These are phyloP conservation scores for Lepidurus arcticus DNA, from an alignment of 1,140 invertebrate genomes.

Conservation along the genomic window DNA sequence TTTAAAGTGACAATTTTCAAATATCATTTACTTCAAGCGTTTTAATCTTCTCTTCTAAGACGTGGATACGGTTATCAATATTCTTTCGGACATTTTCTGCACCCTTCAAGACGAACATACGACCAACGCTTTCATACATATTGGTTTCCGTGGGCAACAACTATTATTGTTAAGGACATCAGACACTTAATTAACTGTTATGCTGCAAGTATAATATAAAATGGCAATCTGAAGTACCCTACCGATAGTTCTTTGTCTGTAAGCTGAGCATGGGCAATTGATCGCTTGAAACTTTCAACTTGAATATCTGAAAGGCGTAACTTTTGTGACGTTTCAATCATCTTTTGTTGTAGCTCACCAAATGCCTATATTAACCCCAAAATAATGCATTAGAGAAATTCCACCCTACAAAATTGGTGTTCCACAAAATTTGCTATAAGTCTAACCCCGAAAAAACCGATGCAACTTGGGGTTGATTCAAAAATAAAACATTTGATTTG, in stretches of 20 bases:
- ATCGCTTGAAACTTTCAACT: conserved; percentile 62
- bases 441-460: no score
- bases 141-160: conserved; percentile 46
- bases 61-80: conserved; percentile 55
- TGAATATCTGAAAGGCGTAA: conserved; percentile 70
- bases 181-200: background rate
- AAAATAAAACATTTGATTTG: no score
- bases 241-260: conserved; percentile 59
- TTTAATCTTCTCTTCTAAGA: conserved; percentile 63
- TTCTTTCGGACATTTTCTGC: conserved; percentile 58
- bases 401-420: no score
- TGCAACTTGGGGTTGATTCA: no score
- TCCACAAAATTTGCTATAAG: no score
- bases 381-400: no score
- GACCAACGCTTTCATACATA: conserved; percentile 71
- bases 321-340: conserved; percentile 72
- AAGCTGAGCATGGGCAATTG: conserved; percentile 62
- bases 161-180: background rate
- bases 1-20: conserved; percentile 2
- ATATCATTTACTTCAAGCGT: conserved; percentile 55
- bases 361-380: conserved; percentile 58
- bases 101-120: conserved; percentile 74
- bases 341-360: conserved; percentile 72
- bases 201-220: conserved; percentile 4
- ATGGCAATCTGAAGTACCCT: conserved; percentile 33